Evolutionary conservation across 2,888 invertebrate species (phyloP), one percentile per base, ranked within the genome.

Genomic region (Graphium colonna): DNA sequence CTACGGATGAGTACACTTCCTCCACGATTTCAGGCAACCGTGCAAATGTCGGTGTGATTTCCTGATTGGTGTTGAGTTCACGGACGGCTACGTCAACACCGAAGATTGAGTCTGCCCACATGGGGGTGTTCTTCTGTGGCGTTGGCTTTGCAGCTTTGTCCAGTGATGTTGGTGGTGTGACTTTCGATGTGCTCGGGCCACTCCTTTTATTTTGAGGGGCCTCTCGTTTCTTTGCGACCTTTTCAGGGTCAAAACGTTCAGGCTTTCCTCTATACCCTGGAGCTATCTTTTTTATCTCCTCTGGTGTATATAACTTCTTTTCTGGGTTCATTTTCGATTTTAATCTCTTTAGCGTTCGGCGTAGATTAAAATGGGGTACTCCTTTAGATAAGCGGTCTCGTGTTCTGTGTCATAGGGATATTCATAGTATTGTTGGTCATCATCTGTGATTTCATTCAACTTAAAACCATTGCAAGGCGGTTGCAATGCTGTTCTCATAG

Each of bases 31-130:
- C 39, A 13, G 39, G 39, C 13, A 13, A 9, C n/a, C 68, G 55
- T 45, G 9, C 62, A 57, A 31, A 68, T 38, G 26, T 63, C 60
- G 39, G 39, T 1, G 7, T 39, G 39, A 15, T 39, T 16, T 46
- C 47, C 48, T 67, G 64, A 16, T 61, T 47, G n/a, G 65, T 64
- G 17, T 57, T 51, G 4, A 65, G 59, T 44, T 65, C 64, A 13
- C 60, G 55, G 4, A 64, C 63, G 16, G 54, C 31, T 0, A 61
- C 62, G 41, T 66, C 62, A 7, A 61, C 47, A 13, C 63, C 65
- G 40, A 69, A 68, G 1, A 69, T 62, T 0, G 63, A 58, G 31
- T 70, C 67, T 2, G 61, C 55, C 57, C 54, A 57, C 43, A 57
- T 15, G 21, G 52, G 51, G 36, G 10, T 51, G 51, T 57, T 57